Base-by-base conservation (phyloP, 1,140 invertebrate species). In the Ceratosolen solmsi region DNA sequence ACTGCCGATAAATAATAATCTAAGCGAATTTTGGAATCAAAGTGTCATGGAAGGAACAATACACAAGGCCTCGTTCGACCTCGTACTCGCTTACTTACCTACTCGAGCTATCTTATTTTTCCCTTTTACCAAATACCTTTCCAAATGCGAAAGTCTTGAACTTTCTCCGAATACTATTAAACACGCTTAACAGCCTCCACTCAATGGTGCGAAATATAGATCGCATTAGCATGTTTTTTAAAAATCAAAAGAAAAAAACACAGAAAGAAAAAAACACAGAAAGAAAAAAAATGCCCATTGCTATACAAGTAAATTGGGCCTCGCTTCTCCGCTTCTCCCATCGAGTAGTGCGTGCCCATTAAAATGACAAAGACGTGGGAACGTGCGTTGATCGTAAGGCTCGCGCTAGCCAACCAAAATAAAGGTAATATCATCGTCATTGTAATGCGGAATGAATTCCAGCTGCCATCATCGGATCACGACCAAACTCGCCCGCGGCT, bases 151-250 rank as follows among this genome's bases (percentile, higher is more conserved):
- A 68, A 38, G 33, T 38, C 22, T 38, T 22, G 36, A 38, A 25
- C 63, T 68, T 68, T 68, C 63, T 38, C 63, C 20, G 11, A 17
- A 38, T 9, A 38, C 17, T 68, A 68, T 68, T 68, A 68, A 68
- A 38, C 38, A 4, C 20, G 27, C 13, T 36, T 68, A 15, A 68
- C 38, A 68, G 63, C 20, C 17, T 38, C 33, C 63, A 22, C 20
- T 36, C 33, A 36, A 36, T 7, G 15, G 20, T n/a, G 36, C 1
- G 63, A 17, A 38, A 68, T 68, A 68, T 68, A 38, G 63, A 68
- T 38, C 63, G 9, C 27, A 38, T 68, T 68, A 38, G 17, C 5
- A 38, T 68, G 1, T 1, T 33, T 63, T 63, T 63, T 27, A 5
- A 17, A 33, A 46, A 8, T 8, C 5, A 46, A 13, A 46, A 46